These are phyloP conservation scores for Heptranchias perlo DNA, from an alignment of 2,113 vertebrate genomes.

Conservation along the genomic window DNA sequence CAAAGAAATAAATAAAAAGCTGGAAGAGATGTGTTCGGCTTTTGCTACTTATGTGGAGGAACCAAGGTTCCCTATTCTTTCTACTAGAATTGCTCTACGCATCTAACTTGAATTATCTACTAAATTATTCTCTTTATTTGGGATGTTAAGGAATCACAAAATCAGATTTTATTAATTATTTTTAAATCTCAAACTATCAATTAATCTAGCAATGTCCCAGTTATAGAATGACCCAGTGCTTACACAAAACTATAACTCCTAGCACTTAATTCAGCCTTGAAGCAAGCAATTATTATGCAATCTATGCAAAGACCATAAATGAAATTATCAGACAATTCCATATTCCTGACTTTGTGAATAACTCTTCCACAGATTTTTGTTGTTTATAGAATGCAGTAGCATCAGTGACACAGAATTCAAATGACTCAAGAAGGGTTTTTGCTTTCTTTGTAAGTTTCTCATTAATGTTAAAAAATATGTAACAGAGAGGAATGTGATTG, in stretches of 20 bases:
- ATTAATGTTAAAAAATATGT: neutral
- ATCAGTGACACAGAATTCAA: neutral
- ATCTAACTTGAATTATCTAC: neutral
- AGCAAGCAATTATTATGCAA: neutral
- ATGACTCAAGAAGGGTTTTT: neutral
- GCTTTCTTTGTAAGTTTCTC: neutral
- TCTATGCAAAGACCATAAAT: neutral
- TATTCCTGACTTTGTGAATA: neutral
- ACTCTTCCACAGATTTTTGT: neutral
- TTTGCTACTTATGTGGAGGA: neutral
- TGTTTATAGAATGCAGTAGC: neutral
- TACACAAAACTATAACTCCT: neutral
- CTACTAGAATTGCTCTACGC: neutral
- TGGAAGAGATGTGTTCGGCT: neutral
- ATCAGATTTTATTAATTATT: neutral
- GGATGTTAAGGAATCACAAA: neutral
- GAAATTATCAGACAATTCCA: neutral
- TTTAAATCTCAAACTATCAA: neutral
- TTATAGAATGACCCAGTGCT: neutral
- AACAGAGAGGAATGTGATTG: neutral
- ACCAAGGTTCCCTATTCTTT: neutral
- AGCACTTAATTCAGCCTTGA: neutral
- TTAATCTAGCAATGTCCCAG: neutral
- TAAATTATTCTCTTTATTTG: neutral
- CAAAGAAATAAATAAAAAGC: neutral